Evolutionary conservation across 1,140 invertebrate species (phyloP).

Genomic region (Schlechtendalia chinensis): DNA sequence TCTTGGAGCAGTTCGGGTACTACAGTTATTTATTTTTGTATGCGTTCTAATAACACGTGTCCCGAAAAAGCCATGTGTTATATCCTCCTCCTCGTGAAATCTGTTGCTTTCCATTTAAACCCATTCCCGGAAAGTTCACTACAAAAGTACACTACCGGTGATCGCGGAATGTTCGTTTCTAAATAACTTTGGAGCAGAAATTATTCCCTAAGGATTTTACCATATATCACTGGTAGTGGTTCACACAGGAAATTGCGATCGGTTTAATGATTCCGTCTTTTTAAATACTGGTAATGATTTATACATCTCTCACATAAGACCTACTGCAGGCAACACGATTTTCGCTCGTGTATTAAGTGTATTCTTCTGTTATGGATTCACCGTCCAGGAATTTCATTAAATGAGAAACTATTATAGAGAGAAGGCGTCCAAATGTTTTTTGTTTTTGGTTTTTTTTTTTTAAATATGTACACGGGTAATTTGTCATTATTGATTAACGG

Average conservation of each 20-base stretch:
- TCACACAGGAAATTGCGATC: slow-evolving; percentile 1
- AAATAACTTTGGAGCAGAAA: not conserved
- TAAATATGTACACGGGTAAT: not conserved
- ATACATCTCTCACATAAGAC: not conserved
- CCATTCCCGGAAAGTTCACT: slow-evolving; percentile 26
- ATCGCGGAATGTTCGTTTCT: not conserved
- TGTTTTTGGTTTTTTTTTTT: not conserved
- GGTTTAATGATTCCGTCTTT: slow-evolving; percentile 9
- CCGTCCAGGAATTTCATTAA: slow-evolving; percentile 11
- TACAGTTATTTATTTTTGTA: not conserved
- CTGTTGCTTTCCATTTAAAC: slow-evolving; percentile 8
- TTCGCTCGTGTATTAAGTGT: not conserved
- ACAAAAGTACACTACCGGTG: not conserved
- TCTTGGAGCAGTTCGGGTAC: not conserved
- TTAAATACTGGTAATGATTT: not conserved
- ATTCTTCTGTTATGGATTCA: not conserved
- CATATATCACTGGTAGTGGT: not conserved
- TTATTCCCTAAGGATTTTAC: not conserved
- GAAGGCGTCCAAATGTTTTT: not conserved
- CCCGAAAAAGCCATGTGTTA: slow-evolving; percentile 40
- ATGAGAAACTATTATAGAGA: not conserved
- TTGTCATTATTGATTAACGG: slow-evolving; percentile 36
- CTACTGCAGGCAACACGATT: not conserved
- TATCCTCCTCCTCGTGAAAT: slow-evolving; percentile 25
- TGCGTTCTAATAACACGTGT: slow-evolving; percentile 39